Conservation (phyloP, 53 echinoderm and acorn worm genomes). For the Holothuria leucospilota region DNA sequence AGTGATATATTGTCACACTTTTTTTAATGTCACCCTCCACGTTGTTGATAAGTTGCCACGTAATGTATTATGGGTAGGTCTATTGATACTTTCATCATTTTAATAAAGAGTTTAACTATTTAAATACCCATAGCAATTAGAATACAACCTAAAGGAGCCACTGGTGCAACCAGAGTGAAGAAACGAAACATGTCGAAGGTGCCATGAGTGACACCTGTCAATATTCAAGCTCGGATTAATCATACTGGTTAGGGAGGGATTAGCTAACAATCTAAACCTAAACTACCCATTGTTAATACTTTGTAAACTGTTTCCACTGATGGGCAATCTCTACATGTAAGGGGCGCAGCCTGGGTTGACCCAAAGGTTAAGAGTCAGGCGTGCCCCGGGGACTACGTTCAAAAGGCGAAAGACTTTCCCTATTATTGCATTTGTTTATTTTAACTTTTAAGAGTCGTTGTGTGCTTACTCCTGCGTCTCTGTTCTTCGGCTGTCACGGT, state of each 20-base stretch:
- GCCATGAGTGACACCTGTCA: constrained; percentile 31
- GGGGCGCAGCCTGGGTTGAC: constrained; percentile 24
- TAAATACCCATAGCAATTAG: no score
- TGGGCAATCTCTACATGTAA: constrained; percentile 23
- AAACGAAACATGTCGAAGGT: no score
- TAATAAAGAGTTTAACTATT: no score
- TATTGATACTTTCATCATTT: no score
- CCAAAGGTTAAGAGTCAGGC: constrained; percentile 37
- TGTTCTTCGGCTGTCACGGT: no score
- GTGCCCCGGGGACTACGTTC: constrained; percentile 23
- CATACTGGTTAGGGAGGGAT: constrained; percentile 25
- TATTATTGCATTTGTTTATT: constrained; percentile 36
- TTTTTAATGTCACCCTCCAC: no score
- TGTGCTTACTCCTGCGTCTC: no score
- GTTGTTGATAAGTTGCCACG: no score
- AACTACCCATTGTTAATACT: constrained; percentile 21
- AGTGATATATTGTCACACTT: no score
- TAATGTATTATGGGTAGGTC: no score
- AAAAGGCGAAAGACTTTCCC: constrained; percentile 31
- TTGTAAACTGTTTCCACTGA: constrained; percentile 41
- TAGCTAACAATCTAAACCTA: constrained; percentile 25
- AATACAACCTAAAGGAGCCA: no score
- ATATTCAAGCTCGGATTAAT: constrained; percentile 9
- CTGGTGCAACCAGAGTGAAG: no score
- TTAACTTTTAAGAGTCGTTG: not conserved